These are phyloP conservation scores for Anguilla pacifica DNA, from an alignment of 2,797 vertebrate genomes.

Conservation along the genomic window DNA sequence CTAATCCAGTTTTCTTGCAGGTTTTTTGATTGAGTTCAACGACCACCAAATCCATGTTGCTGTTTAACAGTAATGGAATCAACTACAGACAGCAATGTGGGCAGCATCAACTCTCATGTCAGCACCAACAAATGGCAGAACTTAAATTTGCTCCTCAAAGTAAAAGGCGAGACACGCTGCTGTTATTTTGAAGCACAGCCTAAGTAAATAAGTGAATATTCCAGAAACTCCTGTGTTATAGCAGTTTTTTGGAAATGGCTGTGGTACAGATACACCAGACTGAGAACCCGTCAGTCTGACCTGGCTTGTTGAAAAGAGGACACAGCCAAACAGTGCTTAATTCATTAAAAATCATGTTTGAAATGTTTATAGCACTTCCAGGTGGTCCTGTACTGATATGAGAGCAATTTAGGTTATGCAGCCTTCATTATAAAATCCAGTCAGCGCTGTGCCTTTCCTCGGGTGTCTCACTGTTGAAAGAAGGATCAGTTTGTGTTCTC, in stretches of 20 bases:
- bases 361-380: not conserved
- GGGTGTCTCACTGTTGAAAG: not conserved
- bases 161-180: not conserved
- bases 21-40: not conserved
- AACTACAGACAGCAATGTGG: not conserved
- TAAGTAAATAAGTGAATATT: not conserved
- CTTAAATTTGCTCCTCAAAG: not conserved
- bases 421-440: constrained; percentile 1
- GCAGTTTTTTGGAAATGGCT: not conserved
- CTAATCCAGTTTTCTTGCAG: not conserved
- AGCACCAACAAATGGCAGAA: not conserved
- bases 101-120: not conserved
- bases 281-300: not conserved
- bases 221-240: not conserved
- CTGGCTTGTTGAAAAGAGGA: not conserved
- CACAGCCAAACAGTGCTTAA: not conserved
- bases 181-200: not conserved
- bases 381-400: not conserved
- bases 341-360: not conserved
- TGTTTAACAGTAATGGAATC: not conserved
- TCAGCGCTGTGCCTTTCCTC: not conserved
- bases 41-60: not conserved
- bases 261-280: not conserved
- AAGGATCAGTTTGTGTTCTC: not conserved
- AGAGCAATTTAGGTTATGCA: not conserved